phyloP scores from a whole-genome alignment of 92 coral and sea anemone species.

The Phenganax subtilis region DNA sequence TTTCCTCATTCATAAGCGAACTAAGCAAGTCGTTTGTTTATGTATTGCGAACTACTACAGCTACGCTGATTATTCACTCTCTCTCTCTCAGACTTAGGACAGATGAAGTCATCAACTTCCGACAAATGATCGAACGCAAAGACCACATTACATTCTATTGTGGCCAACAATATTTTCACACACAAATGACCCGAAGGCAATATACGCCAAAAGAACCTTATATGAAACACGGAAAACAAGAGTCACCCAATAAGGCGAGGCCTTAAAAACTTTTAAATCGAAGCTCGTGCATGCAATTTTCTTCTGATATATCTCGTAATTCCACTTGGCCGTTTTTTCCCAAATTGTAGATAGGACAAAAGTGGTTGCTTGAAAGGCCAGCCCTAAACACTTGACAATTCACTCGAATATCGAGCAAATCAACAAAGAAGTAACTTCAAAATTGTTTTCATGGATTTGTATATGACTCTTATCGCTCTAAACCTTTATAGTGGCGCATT shows the following conservation, averaged over 20 bases:
- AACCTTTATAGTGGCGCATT: not conserved
- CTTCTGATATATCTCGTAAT: not conserved
- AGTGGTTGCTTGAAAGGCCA: constrained; percentile 23
- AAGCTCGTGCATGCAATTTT: not conserved
- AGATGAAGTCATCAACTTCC: not conserved
- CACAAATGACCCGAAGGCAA: constrained; percentile 19
- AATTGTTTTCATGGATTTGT: constrained; percentile 37
- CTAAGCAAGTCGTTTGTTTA: constrained; percentile 8
- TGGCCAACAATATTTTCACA: constrained; percentile 24
- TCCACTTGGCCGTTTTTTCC: constrained; percentile 1
- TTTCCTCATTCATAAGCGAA: not conserved
- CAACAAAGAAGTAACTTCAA: constrained; percentile 40
- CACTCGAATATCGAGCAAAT: constrained; percentile 26
- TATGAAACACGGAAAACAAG: not conserved
- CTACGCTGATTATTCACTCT: too few species aligned
- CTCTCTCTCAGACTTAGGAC: not conserved
- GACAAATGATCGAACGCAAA: constrained; percentile 3
- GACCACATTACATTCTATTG: not conserved
- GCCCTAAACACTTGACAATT: constrained; percentile 28
- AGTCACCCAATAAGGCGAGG: not conserved
- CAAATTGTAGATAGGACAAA: not conserved
- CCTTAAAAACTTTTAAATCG: not conserved
- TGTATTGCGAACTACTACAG: not conserved
- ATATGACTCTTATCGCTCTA: constrained; percentile 12
- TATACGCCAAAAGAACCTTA: not conserved